Evolutionary conservation across 1,140 invertebrate species (phyloP).

Genomic region (Caenorhabditis briggsae): DNA sequence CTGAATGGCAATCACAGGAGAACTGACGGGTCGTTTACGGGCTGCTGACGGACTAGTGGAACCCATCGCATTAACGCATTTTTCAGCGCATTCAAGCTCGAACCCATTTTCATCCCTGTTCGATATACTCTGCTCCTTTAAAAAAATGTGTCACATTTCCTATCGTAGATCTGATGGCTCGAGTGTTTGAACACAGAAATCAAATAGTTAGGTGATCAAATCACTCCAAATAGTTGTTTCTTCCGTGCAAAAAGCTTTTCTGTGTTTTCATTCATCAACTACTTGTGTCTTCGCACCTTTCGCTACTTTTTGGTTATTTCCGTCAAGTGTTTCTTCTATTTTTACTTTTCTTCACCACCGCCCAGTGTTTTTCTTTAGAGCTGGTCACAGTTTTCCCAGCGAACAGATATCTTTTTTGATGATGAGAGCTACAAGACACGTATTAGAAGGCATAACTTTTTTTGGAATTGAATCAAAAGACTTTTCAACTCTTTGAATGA

Average conservation of each 20-base stretch:
- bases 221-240: slow-evolving; percentile 7
- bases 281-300: slow-evolving; percentile 52
- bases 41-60: too few species aligned
- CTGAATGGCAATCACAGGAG: too few species aligned
- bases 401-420: background rate
- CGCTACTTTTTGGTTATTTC: background rate
- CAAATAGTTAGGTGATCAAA: slow-evolving; percentile 45
- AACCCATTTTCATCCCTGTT: too few species aligned
- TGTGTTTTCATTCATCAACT: slow-evolving; percentile 46
- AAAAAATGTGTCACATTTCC: background rate
- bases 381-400: background rate
- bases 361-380: background rate
- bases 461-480: background rate
- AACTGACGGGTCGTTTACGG: too few species aligned
- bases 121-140: too few species aligned
- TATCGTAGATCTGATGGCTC: background rate
- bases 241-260: slow-evolving; percentile 32
- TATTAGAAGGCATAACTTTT: slow-evolving; percentile 6
- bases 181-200: background rate
- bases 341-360: background rate
- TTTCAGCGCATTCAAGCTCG: too few species aligned
- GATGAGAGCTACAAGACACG: background rate
- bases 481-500: background rate
- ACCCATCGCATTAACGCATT: too few species aligned
- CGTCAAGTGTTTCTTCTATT: slow-evolving; percentile 47